These are phyloP conservation scores for Athalia rosae DNA, from an alignment of 2,888 invertebrate genomes.

Conservation along the genomic window DNA sequence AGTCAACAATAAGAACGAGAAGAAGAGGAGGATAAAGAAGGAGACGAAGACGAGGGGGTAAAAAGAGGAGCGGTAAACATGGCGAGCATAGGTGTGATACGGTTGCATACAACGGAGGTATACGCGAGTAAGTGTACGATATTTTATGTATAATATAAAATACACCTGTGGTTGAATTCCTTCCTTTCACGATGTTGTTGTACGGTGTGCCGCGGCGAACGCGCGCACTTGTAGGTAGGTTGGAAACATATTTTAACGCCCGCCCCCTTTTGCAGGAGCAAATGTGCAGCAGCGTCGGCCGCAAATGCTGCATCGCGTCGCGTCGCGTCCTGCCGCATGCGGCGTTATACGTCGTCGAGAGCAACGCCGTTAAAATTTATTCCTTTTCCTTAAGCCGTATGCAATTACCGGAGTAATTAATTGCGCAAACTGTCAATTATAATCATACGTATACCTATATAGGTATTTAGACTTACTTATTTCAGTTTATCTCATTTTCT, in stretches of 20 bases:
- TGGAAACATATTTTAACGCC: not conserved
- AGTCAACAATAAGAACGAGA: too few species aligned
- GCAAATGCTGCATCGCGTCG: not conserved
- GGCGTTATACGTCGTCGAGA: not conserved
- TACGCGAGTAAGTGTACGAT: too few species aligned
- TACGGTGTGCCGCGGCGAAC: not conserved
- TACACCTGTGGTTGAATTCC: not conserved
- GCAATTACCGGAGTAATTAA: conserved; percentile 1
- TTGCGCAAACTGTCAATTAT: conserved; percentile 6
- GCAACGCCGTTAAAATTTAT: not conserved
- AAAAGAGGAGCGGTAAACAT: too few species aligned
- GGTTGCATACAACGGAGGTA: too few species aligned
- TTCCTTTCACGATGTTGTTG: not conserved
- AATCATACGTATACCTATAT: not conserved
- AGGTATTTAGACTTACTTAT: too few species aligned
- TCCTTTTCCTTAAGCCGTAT: not conserved
- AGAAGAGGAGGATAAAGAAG: too few species aligned
- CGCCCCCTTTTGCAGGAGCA: not conserved
- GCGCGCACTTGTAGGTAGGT: not conserved
- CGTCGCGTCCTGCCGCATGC: too few species aligned
- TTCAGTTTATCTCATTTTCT: too few species aligned
- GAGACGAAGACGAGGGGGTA: too few species aligned
- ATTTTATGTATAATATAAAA: too few species aligned
- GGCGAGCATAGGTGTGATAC: too few species aligned
- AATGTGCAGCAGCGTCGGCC: not conserved